phyloP scores from a whole-genome alignment of 2,113 vertebrate genomes.

The Pangasianodon hypophthalmus region DNA sequence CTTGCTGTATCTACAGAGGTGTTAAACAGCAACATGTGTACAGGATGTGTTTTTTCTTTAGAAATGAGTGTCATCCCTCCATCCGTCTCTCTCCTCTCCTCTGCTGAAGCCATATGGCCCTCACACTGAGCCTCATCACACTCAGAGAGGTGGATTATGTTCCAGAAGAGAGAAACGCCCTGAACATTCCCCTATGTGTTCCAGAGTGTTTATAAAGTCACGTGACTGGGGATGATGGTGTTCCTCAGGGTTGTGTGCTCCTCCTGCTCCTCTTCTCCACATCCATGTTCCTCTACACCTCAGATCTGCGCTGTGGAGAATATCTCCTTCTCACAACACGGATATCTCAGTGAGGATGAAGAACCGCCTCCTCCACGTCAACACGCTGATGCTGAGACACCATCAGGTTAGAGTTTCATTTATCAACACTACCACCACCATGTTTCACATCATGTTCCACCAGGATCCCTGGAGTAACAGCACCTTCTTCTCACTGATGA shows the following conservation, averaged over 20 bases:
- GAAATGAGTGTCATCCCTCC: neutral
- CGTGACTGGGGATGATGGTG: neutral
- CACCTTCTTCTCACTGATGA: constrained; percentile 6
- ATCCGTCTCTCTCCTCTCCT: neutral
- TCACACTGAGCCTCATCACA: constrained; percentile 75
- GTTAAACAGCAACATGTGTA: no score
- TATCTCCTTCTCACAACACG: neutral
- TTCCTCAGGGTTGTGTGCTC: neutral
- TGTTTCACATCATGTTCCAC: neutral
- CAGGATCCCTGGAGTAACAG: neutral
- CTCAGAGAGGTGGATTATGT: constrained; percentile 68
- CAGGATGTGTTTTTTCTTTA: neutral
- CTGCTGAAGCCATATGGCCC: constrained; percentile 72
- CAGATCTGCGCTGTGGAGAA: neutral
- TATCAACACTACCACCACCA: neutral
- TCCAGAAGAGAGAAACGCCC: constrained; percentile 53
- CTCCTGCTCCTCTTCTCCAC: neutral
- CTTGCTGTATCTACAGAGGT: neutral
- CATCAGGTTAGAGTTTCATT: neutral
- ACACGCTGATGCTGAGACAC: neutral
- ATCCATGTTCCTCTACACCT: neutral
- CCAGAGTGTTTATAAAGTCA: constrained; percentile 55
- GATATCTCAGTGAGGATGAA: neutral
- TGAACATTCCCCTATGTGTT: constrained; percentile 36
- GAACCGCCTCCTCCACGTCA: neutral